phyloP scores from a whole-genome alignment of 1,140 invertebrate genomes.

The Pseudoatta argentina region DNA sequence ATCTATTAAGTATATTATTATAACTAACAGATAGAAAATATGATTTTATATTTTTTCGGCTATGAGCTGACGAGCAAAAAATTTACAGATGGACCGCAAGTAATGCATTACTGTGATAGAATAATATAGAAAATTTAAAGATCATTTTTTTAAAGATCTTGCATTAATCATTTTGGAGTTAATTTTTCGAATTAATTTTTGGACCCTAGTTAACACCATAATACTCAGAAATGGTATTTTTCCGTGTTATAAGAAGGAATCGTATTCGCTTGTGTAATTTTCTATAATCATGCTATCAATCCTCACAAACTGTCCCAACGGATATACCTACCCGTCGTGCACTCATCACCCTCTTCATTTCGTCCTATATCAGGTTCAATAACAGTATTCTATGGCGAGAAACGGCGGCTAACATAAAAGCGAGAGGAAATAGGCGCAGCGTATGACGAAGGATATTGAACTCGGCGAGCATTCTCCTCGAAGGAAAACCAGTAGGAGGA shows the following conservation, averaged over 20 bases:
- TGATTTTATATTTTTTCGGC: too few species aligned
- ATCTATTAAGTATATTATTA: background rate
- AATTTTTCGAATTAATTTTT: background rate
- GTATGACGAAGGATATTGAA: slow-evolving; percentile 48
- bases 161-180: background rate
- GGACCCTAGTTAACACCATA: background rate
- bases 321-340: background rate
- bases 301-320: background rate
- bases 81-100: too few species aligned
- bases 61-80: too few species aligned
- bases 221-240: background rate
- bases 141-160: background rate
- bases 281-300: background rate
- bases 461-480: slow-evolving; percentile 30
- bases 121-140: background rate
- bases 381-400: slow-evolving; percentile 2
- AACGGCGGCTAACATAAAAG: slow-evolving; percentile 10
- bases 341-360: slow-evolving; percentile 6
- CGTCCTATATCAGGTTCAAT: slow-evolving; percentile 23
- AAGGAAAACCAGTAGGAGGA: slow-evolving; percentile 56
- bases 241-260: background rate
- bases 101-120: too few species aligned
- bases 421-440: background rate
- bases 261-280: background rate
- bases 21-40: background rate